phyloP scores from a whole-genome alignment of 2,888 invertebrate genomes.

The Drosophila cyrtoloma region DNA sequence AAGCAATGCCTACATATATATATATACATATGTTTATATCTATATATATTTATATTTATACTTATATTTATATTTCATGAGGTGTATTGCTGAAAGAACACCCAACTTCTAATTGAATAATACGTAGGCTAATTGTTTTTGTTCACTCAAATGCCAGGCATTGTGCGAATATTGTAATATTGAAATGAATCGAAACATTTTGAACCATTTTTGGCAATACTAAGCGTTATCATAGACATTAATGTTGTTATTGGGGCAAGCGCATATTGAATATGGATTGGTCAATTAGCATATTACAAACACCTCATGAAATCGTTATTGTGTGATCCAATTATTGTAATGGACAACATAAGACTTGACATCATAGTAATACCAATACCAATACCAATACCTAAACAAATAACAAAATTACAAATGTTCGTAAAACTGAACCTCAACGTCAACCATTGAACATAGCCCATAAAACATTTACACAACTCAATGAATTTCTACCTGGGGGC shows the following conservation, averaged over 20 bases:
- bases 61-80: slow-evolving; percentile 14
- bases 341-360: slow-evolving; percentile 27
- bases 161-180: slow-evolving; percentile 1
- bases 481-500: slow-evolving; percentile 34
- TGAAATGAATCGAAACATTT: slow-evolving; percentile 9
- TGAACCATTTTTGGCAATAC: slow-evolving; percentile 29
- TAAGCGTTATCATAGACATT: slow-evolving; percentile 21
- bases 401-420: slow-evolving; percentile 4
- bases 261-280: slow-evolving; percentile 8
- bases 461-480: slow-evolving; percentile 12
- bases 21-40: background rate
- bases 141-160: slow-evolving; percentile 10
- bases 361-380: slow-evolving; percentile 17
- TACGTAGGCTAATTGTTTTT: slow-evolving; percentile 22
- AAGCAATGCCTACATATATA: background rate
- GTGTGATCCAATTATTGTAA: slow-evolving; percentile 4
- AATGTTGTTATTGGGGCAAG: slow-evolving; percentile 26
- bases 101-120: slow-evolving; percentile 11
- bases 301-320: slow-evolving; percentile 11
- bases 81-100: background rate
- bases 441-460: slow-evolving; percentile 1
- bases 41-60: background rate
- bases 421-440: background rate
- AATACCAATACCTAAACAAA: slow-evolving; percentile 9
- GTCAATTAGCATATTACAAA: slow-evolving; percentile 11